Base-by-base conservation (phyloP, 2,797 vertebrate species). In the Mus spretus region DNA sequence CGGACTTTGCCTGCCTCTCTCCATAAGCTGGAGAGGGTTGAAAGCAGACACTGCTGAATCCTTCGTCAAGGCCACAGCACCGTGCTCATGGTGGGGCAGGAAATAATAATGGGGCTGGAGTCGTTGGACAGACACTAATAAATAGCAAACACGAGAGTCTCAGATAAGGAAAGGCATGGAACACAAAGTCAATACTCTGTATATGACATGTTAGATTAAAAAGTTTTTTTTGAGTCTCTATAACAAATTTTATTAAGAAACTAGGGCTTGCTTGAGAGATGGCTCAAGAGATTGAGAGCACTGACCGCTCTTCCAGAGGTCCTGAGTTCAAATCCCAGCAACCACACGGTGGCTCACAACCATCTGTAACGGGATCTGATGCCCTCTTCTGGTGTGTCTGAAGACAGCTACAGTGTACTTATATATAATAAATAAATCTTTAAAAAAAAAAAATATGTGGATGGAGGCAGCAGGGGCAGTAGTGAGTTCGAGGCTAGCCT, bases 201-300 rank as follows among this genome's bases (percentile, higher is more conserved):
- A 79, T 70, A n/a, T 61, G 34, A 59, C 89, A 61, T 89, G n/a
- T 82, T 70, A 92, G 9, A 28, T 70, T 91, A 80, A 95, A 85
- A 92, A 91, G 9, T 15, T 40, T 81, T 81, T 92, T 37, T 28
- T 67, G 65, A 94, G 28, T 82, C 63, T 83, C 72, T 55, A 78
- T 55, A 78, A 80, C 28, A 72, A 95, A 89, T 72, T 93, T 57
- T 90, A 88, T 22, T 74, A 81, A 63, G 74, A 92, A 78, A 70
- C 47, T 47, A 47, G 47, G 47, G 47, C 47, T 50, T 6, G 47
- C 47, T 50, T 6, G 47, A 50, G 47, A 50, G 47, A 50, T 50
- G 47, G 47, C 47, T 50, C 47, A 50, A 50, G 47, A 1, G 47
- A 8, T 50, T 50, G 9, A 50, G 47, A 50, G 47, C 47, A 50